A percentile compares a stretch with the other conserved stretches of the same genome.
Conservation (phyloP, 2,888 invertebrate genomes). For the Tetropium fuscum region DNA sequence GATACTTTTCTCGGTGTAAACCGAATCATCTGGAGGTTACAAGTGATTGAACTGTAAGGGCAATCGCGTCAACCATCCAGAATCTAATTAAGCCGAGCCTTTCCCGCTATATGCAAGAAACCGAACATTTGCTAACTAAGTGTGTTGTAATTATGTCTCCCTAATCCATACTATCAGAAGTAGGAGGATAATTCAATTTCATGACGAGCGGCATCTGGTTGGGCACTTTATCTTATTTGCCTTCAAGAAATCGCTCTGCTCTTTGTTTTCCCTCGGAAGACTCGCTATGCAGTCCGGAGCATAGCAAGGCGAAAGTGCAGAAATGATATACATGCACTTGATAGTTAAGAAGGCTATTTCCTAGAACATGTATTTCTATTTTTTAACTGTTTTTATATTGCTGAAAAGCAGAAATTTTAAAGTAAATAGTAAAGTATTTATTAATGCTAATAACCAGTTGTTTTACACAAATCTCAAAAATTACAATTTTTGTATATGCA, state of each 20-base stretch:
- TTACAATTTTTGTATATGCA: too few relatives aligned
- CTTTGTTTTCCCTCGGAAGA: background rate
- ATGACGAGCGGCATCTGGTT: slow-evolving; percentile 45
- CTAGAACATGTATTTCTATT: too few relatives aligned
- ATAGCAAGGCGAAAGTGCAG: too few relatives aligned
- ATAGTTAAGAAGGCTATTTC: too few relatives aligned
- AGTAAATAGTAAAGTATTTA: too few relatives aligned
- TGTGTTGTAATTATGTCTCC: slow-evolving; percentile 47
- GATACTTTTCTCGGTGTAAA: slow-evolving; percentile 10
- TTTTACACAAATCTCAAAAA: too few relatives aligned
- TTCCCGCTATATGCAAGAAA: slow-evolving; percentile 51
- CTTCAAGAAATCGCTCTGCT: background rate
- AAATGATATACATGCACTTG: too few relatives aligned
- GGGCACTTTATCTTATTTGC: slow-evolving; percentile 36
- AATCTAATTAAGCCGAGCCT: slow-evolving; percentile 47
- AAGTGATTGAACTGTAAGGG: slow-evolving; percentile 2
- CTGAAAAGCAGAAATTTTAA: too few relatives aligned
- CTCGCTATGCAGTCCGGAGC: too few relatives aligned
- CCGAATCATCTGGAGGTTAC: background rate
- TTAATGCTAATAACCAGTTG: too few relatives aligned
- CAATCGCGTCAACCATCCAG: slow-evolving; percentile 17
- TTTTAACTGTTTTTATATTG: too few relatives aligned
- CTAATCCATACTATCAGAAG: slow-evolving; percentile 50
- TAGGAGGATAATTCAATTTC: slow-evolving; percentile 53
- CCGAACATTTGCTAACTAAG: slow-evolving; percentile 49